Conservation (phyloP, 2,113 vertebrate genomes). For the Arvicanthis niloticus region DNA sequence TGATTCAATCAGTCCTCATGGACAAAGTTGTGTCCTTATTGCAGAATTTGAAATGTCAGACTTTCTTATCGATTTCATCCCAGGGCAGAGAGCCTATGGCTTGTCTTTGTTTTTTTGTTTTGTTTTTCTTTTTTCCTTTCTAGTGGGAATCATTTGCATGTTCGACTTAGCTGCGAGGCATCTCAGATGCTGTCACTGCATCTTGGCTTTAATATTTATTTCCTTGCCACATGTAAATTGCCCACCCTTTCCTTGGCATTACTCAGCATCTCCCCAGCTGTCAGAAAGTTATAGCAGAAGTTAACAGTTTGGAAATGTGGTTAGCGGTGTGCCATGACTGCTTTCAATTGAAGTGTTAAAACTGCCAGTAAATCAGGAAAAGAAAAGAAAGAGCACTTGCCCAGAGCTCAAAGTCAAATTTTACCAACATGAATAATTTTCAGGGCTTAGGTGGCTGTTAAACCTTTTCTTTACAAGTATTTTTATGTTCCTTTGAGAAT, state of each 20-base stretch:
- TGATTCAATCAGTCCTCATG: neutral
- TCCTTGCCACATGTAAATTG: neutral
- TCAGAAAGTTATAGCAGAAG: conserved; percentile 53
- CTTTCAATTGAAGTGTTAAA: conserved; percentile 57
- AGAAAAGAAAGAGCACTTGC: conserved; percentile 43
- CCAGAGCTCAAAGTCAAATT: conserved; percentile 54
- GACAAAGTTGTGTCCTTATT: neutral
- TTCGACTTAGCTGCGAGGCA: neutral
- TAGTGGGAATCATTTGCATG: neutral
- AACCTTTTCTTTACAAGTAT: conserved; percentile 65
- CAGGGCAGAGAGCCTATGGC: neutral
- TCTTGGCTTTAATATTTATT: neutral
- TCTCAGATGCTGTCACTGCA: neutral
- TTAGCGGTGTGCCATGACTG: conserved; percentile 20
- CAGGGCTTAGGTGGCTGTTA: conserved; percentile 40
- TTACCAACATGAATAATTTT: conserved; percentile 63
- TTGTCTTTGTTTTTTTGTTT: neutral
- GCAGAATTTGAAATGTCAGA: neutral
- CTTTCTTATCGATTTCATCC: neutral
- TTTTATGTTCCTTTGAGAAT: conserved; percentile 62
- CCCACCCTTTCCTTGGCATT: neutral
- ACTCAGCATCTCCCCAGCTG: neutral
- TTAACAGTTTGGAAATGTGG: conserved; percentile 65
- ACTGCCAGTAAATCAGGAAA: conserved; percentile 58
- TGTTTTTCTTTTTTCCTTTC: neutral